Evolutionary conservation across 2,113 vertebrate genomes (phyloP).

Genomic region (Pipra filicauda): DNA sequence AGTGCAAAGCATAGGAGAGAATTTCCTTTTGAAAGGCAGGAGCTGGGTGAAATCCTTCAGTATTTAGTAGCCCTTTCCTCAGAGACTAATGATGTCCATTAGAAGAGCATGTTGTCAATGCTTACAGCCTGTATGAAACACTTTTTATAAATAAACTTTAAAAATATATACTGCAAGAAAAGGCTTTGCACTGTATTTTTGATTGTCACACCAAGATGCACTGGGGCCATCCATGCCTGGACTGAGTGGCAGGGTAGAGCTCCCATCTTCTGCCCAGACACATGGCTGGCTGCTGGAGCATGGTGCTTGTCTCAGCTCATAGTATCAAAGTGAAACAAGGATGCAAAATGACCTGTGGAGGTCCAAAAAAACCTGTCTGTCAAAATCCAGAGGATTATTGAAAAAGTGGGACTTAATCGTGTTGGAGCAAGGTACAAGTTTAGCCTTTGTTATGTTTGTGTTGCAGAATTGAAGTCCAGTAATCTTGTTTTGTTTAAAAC

Average conservation of each 20-base stretch:
- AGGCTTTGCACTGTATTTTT: neutral
- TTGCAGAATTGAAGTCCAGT: neutral
- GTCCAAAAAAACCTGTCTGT: neutral
- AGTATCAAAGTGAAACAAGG: neutral
- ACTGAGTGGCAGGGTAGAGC: fast-evolving
- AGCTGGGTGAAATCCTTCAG: neutral
- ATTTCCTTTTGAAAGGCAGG: neutral
- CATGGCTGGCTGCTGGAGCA: neutral
- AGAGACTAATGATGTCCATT: neutral
- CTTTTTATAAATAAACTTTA: neutral
- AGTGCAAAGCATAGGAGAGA: neutral
- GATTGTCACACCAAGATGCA: neutral
- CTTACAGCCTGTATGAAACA: neutral
- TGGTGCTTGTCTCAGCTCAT: neutral
- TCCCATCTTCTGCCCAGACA: neutral
- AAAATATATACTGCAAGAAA: neutral
- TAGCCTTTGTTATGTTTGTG: neutral
- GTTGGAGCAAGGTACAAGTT: neutral
- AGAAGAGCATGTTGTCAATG: neutral
- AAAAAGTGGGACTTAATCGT: neutral
- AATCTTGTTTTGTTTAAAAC: neutral
- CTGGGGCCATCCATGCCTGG: fast-evolving
- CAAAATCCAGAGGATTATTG: neutral
- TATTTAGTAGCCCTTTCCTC: neutral
- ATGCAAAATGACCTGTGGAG: neutral